A percentile compares a stretch with the other conserved stretches of the same genome.
Conservation (phyloP, 2,888 invertebrate species). For the Lamellibrachia columna region DNA sequence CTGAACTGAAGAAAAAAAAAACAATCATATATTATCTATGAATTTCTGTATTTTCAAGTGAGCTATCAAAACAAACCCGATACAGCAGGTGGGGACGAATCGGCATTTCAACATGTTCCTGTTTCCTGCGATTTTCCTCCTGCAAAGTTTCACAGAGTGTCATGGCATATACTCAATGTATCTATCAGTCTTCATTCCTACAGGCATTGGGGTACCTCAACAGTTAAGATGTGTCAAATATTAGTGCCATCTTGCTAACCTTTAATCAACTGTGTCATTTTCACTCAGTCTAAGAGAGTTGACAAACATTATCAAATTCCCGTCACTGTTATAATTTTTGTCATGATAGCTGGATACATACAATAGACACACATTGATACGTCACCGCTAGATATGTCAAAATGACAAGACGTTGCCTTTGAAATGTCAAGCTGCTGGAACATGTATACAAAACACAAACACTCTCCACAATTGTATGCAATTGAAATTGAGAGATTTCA, state of each 20-base stretch:
- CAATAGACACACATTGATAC: background rate
- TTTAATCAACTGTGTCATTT: background rate
- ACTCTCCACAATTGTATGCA: no score
- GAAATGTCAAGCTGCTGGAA: no score
- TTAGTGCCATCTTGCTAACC: background rate
- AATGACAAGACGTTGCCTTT: no score
- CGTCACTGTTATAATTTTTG: background rate
- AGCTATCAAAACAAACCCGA: constrained; percentile 67
- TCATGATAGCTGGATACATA: background rate
- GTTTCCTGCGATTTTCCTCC: constrained; percentile 65
- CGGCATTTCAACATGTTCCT: constrained; percentile 71
- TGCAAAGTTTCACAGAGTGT: constrained; percentile 34
- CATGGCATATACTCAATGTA: background rate
- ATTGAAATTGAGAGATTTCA: no score
- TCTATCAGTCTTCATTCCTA: background rate
- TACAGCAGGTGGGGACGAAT: constrained; percentile 83
- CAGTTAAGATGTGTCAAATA: background rate
- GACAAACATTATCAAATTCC: background rate
- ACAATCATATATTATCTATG: background rate
- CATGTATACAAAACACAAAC: no score
- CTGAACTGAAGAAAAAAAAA: background rate
- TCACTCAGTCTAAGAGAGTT: background rate
- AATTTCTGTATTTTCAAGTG: background rate
- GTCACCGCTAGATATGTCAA: no score
- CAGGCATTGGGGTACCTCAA: background rate